Conservation (phyloP, 2,888 invertebrate species). For the Brenthis hecate region DNA sequence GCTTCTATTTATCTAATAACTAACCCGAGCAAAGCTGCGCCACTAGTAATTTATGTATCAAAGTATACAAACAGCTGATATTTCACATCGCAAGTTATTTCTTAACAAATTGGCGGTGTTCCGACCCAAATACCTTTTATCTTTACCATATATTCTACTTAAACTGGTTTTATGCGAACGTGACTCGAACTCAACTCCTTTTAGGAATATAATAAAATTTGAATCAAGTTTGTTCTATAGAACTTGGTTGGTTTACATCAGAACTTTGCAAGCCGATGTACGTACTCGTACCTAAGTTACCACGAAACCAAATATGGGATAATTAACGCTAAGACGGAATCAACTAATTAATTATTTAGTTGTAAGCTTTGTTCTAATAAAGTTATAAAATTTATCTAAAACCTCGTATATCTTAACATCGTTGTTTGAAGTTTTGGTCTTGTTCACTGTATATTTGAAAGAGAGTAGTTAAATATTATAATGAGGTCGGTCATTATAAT, state of each 20-base stretch:
- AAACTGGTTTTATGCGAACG: conserved; percentile 33
- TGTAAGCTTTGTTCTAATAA: neutral
- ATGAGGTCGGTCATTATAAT: too few relatives aligned
- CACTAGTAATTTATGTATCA: neutral
- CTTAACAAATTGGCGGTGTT: conserved; percentile 24
- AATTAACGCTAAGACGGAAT: conserved; percentile 17
- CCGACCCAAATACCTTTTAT: conserved; percentile 32
- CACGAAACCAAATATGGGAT: conserved; percentile 15
- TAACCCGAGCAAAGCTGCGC: too few relatives aligned
- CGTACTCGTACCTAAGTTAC: conserved; percentile 15
- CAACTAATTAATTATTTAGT: conserved; percentile 17
- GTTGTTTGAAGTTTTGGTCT: too few relatives aligned
- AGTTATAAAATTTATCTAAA: too few relatives aligned
- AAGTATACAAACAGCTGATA: conserved; percentile 1
- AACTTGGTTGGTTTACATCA: conserved; percentile 33
- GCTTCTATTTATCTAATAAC: too few relatives aligned
- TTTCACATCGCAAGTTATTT: conserved; percentile 13
- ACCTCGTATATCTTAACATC: too few relatives aligned
- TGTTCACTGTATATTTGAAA: too few relatives aligned
- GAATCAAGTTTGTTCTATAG: conserved; percentile 36
- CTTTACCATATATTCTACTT: conserved; percentile 32
- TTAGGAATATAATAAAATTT: conserved; percentile 38
- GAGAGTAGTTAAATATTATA: too few relatives aligned
- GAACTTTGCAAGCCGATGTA: conserved; percentile 29
- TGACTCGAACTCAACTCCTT: conserved; percentile 32